phyloP scores from a whole-genome alignment of 2,797 vertebrate species.

The Liasis olivaceus region DNA sequence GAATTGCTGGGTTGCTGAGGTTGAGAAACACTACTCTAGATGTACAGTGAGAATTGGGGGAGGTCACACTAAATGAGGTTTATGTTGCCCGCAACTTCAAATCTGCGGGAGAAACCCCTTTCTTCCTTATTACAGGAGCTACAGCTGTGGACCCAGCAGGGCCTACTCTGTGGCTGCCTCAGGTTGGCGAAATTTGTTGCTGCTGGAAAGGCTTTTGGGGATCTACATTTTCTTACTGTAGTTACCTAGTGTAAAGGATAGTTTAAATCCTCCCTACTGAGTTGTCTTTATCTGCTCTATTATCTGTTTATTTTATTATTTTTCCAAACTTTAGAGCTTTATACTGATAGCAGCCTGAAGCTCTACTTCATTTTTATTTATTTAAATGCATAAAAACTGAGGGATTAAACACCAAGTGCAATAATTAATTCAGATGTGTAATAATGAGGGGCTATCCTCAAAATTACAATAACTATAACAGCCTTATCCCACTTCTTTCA shows the following conservation, averaged over 20 bases:
- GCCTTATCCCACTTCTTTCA: neutral
- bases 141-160: rapidly evolving
- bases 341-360: neutral
- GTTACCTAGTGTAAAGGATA: neutral
- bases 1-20: too few species aligned
- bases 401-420: neutral
- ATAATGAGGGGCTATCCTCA: too few species aligned
- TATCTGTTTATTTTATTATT: neutral
- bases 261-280: neutral
- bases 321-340: neutral
- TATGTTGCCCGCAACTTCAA: neutral
- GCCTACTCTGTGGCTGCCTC: neutral
- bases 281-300: neutral
- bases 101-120: neutral
- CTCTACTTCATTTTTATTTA: neutral
- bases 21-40: too few species aligned
- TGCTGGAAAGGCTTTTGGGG: neutral
- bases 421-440: neutral
- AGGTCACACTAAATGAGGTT: neutral
- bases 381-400: neutral
- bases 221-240: neutral
- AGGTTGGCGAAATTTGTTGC: neutral
- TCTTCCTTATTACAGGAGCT: neutral
- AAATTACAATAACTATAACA: neutral
- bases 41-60: neutral